Conservation (phyloP, 2,113 vertebrate genomes). For the Mellivora capensis region DNA sequence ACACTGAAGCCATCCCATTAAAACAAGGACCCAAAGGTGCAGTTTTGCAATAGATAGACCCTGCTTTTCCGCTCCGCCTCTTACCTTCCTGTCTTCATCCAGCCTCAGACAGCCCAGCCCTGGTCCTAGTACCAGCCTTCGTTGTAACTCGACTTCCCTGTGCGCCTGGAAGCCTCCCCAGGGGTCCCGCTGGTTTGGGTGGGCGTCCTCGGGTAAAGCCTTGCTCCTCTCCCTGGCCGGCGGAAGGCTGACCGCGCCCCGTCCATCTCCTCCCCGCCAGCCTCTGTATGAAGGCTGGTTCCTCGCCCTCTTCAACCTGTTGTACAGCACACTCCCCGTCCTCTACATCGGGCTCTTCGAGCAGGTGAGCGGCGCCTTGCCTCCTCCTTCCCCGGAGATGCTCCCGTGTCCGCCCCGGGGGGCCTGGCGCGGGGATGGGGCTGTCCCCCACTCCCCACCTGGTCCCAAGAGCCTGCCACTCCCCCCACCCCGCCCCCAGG, state of each 20-base stretch:
- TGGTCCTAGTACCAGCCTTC: neutral
- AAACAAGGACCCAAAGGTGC: neutral
- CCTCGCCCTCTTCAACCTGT: constrained; percentile 88
- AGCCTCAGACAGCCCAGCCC: neutral
- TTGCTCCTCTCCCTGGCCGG: neutral
- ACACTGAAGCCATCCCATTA: neutral
- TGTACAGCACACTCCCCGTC: constrained; percentile 86
- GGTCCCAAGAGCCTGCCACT: too few species aligned
- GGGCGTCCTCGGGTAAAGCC: neutral
- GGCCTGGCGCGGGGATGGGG: neutral
- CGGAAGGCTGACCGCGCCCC: neutral
- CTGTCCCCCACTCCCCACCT: accelerated
- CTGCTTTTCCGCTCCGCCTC: neutral
- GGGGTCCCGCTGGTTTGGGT: neutral
- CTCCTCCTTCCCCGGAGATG: neutral
- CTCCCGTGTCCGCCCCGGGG: neutral
- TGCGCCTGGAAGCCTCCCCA: neutral
- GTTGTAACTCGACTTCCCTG: neutral
- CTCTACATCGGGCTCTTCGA: constrained; percentile 89
- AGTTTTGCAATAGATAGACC: neutral
- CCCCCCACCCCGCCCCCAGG: constrained; percentile 78
- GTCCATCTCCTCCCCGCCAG: constrained; percentile 71
- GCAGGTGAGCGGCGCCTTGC: constrained; percentile 83
- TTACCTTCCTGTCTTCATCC: neutral
- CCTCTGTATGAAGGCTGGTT: constrained; percentile 93